Evolutionary conservation across 2,797 vertebrate genomes (phyloP).

Genomic region (Urophycis tenuis): DNA sequence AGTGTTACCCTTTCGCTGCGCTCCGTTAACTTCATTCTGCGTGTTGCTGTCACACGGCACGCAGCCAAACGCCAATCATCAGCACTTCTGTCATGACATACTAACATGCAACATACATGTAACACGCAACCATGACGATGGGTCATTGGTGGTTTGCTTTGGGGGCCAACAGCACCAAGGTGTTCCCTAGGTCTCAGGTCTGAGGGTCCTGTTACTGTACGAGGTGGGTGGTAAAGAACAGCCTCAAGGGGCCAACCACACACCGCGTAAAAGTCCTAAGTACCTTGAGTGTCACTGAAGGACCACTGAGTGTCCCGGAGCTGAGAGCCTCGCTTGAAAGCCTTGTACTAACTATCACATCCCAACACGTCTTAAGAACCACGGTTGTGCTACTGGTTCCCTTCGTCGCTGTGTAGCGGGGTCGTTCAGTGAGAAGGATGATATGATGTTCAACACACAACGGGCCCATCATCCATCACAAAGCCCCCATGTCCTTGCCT

Average conservation of each 20-base stretch:
- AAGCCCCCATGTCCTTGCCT: neutral
- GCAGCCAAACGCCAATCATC: conserved; percentile 27
- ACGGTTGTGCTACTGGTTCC: neutral
- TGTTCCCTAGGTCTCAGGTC: too few species aligned
- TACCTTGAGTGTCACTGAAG: too few species aligned
- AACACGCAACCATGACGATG: neutral
- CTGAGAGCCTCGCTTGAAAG: neutral
- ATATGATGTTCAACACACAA: neutral
- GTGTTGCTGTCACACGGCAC: conserved; percentile 32
- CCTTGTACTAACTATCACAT: neutral
- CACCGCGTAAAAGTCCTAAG: too few species aligned
- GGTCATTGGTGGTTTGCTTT: neutral
- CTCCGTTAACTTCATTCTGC: conserved; percentile 50
- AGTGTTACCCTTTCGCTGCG: conserved; percentile 56
- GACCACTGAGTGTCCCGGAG: too few species aligned
- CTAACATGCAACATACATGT: conserved; percentile 12
- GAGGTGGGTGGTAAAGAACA: too few species aligned
- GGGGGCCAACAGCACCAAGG: too few species aligned
- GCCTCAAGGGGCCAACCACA: too few species aligned
- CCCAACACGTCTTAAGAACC: neutral
- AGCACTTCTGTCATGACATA: conserved; percentile 24
- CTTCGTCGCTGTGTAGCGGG: neutral
- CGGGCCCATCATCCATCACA: neutral
- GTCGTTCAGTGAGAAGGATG: neutral
- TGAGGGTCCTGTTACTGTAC: too few species aligned